Evolutionary conservation across 2,113 vertebrate species (phyloP).

Genomic region (Labeo rohita): DNA sequence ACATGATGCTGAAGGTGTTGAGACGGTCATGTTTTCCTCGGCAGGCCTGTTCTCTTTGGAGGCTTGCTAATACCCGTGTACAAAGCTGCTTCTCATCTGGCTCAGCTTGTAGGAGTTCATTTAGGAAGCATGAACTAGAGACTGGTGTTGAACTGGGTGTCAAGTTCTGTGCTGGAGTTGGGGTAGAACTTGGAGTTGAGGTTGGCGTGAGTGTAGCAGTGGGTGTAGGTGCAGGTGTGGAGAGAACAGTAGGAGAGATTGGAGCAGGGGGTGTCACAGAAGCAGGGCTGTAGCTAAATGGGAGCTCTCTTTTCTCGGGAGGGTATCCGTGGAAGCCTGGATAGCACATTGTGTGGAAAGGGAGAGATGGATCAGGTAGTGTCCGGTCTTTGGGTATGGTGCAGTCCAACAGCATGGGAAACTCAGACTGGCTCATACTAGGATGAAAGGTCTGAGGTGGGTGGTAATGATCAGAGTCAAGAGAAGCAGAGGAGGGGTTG

Average conservation of each 20-base stretch:
- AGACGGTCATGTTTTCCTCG: constrained; percentile 79
- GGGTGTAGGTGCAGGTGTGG: constrained; percentile 51
- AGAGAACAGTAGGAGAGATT: constrained; percentile 40
- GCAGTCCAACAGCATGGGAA: constrained; percentile 64
- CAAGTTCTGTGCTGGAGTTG: constrained; percentile 14
- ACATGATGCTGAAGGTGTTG: constrained; percentile 84
- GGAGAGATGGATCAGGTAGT: constrained; percentile 56
- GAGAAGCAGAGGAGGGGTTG: constrained; percentile 46
- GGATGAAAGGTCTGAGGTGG: constrained; percentile 62
- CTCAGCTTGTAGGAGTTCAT: constrained; percentile 73
- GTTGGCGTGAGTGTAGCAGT: constrained; percentile 55
- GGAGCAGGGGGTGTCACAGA: constrained; percentile 42
- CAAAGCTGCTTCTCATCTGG: constrained; percentile 77
- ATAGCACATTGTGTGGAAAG: constrained; percentile 64
- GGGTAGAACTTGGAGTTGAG: constrained; percentile 47
- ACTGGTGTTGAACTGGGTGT: constrained; percentile 5
- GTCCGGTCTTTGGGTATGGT: constrained; percentile 55
- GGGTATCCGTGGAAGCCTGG: constrained; percentile 56
- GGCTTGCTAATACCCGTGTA: constrained; percentile 73
- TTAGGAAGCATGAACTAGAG: constrained; percentile 61
- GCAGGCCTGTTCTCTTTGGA: constrained; percentile 77
- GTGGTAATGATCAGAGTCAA: constrained; percentile 62
- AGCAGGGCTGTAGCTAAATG: constrained; percentile 55
- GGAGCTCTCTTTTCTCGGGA: constrained; percentile 63
- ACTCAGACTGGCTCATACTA: constrained; percentile 52